A percentile compares a stretch with the other conserved stretches of the same genome.
Conservation (phyloP, 1,140 invertebrate species). For the Hydropsyche tenuis region DNA sequence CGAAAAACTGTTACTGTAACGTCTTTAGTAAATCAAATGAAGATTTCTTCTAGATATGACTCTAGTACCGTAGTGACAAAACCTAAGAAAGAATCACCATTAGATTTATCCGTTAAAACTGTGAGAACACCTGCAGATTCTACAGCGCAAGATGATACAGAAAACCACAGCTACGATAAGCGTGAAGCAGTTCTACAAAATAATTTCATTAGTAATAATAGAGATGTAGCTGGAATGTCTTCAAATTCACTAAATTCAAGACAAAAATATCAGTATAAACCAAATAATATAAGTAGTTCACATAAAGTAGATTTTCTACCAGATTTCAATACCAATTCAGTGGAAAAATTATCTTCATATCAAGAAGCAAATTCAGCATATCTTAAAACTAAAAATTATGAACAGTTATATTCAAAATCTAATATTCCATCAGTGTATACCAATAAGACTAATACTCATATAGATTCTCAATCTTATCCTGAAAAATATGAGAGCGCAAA, state of each 20-base stretch:
- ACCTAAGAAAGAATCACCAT: slow-evolving; percentile 74
- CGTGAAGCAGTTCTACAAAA: slow-evolving; percentile 45
- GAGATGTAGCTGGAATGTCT: slow-evolving; percentile 3
- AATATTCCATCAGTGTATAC: neutral
- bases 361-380: slow-evolving; percentile 48
- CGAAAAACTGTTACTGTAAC: slow-evolving; percentile 62
- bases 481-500: slow-evolving; percentile 53
- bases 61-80: slow-evolving; percentile 23
- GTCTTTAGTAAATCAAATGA: slow-evolving; percentile 61
- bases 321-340: slow-evolving; percentile 63
- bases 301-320: slow-evolving; percentile 76
- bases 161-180: slow-evolving; percentile 56
- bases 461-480: slow-evolving; percentile 23
- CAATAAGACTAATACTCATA: slow-evolving; percentile 9
- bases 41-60: slow-evolving; percentile 50
- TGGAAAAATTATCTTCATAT: slow-evolving; percentile 48
- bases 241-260: slow-evolving; percentile 34
- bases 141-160: slow-evolving; percentile 74
- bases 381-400: slow-evolving; percentile 40
- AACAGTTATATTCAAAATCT: slow-evolving; percentile 4
- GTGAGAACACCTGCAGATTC: slow-evolving; percentile 85
- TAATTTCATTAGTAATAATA: neutral
- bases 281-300: slow-evolving; percentile 59
- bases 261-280: slow-evolving; percentile 46
- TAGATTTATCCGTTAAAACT: slow-evolving; percentile 86